Evolutionary conservation across 2,113 vertebrate species (phyloP).

Genomic region (Muntiacus muntjak): DNA sequence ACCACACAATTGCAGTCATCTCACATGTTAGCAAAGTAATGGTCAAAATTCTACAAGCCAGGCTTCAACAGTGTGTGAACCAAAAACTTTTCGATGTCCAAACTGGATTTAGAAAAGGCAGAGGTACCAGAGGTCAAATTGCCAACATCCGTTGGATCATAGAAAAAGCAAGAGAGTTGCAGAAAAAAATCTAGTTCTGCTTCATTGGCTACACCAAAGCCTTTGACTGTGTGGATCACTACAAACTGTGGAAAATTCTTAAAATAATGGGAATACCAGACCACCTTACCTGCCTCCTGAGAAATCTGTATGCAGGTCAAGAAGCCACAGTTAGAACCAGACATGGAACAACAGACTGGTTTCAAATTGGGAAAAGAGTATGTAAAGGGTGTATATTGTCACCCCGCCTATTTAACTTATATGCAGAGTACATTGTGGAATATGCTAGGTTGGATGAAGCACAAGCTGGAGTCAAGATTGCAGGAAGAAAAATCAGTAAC

Average conservation of each 20-base stretch:
- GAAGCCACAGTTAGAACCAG: background rate
- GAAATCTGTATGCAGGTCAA: background rate
- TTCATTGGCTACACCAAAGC: background rate
- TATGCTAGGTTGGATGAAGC: background rate
- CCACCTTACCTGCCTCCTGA: background rate
- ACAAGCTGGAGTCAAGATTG: background rate
- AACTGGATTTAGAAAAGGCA: background rate
- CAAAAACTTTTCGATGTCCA: background rate
- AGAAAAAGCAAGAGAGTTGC: background rate
- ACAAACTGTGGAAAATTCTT: background rate
- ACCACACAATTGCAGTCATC: background rate
- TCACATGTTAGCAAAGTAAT: background rate
- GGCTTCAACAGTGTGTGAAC: background rate
- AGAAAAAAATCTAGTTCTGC: background rate
- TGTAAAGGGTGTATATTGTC: background rate
- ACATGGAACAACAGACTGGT: background rate
- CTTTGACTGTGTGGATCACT: background rate
- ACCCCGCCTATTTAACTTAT: background rate
- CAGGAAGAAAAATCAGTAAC: background rate
- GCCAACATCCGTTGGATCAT: background rate
- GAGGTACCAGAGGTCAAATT: background rate
- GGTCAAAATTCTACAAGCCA: background rate
- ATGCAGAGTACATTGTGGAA: background rate
- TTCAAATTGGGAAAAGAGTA: background rate
- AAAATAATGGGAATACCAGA: background rate